These are phyloP conservation scores for Macroramphosus scolopax DNA, from an alignment of 2,797 vertebrate species.

Conservation along the genomic window DNA sequence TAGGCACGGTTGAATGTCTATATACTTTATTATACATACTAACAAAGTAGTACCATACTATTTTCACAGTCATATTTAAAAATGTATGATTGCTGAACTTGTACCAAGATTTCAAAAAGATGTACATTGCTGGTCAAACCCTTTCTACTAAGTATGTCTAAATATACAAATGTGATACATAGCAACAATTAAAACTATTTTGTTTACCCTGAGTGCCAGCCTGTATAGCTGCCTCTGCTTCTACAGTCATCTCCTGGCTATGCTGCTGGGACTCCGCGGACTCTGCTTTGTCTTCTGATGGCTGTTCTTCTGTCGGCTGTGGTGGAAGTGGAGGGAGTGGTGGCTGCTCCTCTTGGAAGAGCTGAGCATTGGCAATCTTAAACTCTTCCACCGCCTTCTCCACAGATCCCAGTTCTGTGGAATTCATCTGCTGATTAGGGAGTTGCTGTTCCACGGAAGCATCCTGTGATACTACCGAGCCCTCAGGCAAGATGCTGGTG, in stretches of 20 bases:
- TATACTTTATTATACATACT: too few relatives aligned
- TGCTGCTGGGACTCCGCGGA: slow-evolving; percentile 15
- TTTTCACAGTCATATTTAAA: too few relatives aligned
- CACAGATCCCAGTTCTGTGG: slow-evolving; percentile 56
- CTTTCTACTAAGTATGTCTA: too few relatives aligned
- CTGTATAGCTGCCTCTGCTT: slow-evolving; percentile 19
- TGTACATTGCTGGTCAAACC: too few relatives aligned
- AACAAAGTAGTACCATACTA: too few relatives aligned
- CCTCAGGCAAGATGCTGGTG: slow-evolving; percentile 47
- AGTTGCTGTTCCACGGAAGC: slow-evolving; percentile 27
- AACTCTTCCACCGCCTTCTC: slow-evolving; percentile 72
- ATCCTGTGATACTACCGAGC: slow-evolving; percentile 51
- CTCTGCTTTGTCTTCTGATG: slow-evolving; percentile 19
- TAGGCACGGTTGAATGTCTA: too few relatives aligned
- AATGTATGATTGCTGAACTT: too few relatives aligned
- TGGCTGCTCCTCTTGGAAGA: slow-evolving; percentile 56
- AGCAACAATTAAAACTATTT: too few relatives aligned
- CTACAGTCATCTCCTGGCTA: slow-evolving; percentile 27
- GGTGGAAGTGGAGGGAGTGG: slow-evolving; percentile 45
- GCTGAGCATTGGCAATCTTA: slow-evolving; percentile 62
- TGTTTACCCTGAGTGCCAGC: slow-evolving; percentile 50
- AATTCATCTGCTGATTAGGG: slow-evolving; percentile 24
- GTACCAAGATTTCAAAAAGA: too few relatives aligned
- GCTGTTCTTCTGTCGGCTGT: slow-evolving; percentile 39
- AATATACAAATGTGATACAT: too few relatives aligned